A percentile compares a stretch with the other conserved stretches of the same genome.
Evolutionary conservation across 37 sponge, comb jelly and placozoan genomes (phyloP).

Genomic region (Axinella damicornis): DNA sequence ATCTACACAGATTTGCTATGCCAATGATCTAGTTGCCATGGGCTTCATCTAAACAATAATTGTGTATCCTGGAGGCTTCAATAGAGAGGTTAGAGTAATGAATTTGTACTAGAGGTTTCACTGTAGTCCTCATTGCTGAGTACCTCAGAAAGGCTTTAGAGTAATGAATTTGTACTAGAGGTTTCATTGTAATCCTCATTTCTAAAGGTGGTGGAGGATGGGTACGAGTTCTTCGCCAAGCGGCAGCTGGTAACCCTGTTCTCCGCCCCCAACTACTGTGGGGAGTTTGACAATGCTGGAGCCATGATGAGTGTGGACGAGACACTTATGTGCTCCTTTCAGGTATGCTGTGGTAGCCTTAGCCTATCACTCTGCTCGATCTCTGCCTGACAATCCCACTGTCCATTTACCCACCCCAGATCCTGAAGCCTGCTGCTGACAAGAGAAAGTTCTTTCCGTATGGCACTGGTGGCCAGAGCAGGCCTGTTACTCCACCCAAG

Average conservation of each 20-base stretch:
- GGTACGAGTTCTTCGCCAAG: conserved; percentile 98
- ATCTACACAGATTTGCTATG: too few species aligned
- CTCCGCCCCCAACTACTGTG: conserved; percentile 97
- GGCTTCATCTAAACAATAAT: too few species aligned
- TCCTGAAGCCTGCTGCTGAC: conserved; percentile 83
- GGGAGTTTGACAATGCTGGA: conserved; percentile 98
- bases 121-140: too few species aligned
- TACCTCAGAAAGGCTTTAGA: not conserved
- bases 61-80: too few species aligned
- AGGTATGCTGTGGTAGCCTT: too few species aligned
- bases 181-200: not conserved
- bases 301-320: conserved; percentile 99
- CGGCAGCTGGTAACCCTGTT: conserved; percentile 95
- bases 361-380: too few species aligned
- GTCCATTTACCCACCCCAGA: conserved; percentile 20
- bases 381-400: too few species aligned
- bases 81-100: too few species aligned
- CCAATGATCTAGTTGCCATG: too few species aligned
- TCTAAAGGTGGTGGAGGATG: conserved; percentile 84
- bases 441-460: conserved; percentile 54
- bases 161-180: too few species aligned
- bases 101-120: too few species aligned
- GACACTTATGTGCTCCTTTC: conserved; percentile 97
- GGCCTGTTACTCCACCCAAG: conserved; percentile 75
- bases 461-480: conserved; percentile 21